A percentile compares a stretch with the other conserved stretches of the same genome.
phyloP scores from a whole-genome alignment of 2,113 vertebrate genomes.

The Regulus satrapa region DNA sequence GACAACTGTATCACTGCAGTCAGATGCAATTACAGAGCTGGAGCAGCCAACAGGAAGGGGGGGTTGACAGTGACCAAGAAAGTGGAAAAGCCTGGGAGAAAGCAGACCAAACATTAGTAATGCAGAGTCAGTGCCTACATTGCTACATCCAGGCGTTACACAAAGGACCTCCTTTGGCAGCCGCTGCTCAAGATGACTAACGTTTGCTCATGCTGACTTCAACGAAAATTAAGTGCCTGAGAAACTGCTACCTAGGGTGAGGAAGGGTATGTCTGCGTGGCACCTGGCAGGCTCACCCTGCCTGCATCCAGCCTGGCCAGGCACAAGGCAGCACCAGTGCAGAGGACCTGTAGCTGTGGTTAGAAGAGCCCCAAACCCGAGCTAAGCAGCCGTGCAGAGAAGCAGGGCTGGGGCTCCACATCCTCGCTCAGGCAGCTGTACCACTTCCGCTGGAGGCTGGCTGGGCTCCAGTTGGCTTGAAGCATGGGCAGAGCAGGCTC shows the following conservation, averaged over 20 bases:
- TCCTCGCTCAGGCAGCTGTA: conserved; percentile 1
- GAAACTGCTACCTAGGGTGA: conserved; percentile 35
- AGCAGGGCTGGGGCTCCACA: not conserved
- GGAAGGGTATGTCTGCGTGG: conserved; percentile 34
- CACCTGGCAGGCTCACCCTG: not conserved
- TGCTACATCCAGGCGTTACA: conserved; percentile 27
- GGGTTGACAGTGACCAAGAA: conserved; percentile 19
- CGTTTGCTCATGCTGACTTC: conserved; percentile 43
- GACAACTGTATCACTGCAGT: conserved; percentile 9
- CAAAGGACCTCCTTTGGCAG: conserved; percentile 50
- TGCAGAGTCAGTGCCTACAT: conserved; percentile 12
- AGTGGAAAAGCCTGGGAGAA: conserved; percentile 19
- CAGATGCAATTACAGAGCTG: conserved; percentile 12
- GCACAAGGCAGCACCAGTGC: not conserved
- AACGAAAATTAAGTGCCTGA: conserved; percentile 48
- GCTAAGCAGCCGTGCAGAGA: conserved; percentile 7
- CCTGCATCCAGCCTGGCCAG: not conserved
- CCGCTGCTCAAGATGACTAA: conserved; percentile 38
- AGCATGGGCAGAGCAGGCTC: conserved; percentile 40
- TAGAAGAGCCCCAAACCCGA: not conserved
- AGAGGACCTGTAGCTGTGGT: conserved; percentile 18
- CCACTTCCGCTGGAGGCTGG: conserved; percentile 20
- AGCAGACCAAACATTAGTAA: conserved; percentile 32
- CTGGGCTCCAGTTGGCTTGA: conserved; percentile 2
- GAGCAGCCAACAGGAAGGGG: not conserved